Base-by-base conservation (phyloP, 2,888 invertebrate genomes). In the Parapristionchus giblindavisi region DNA sequence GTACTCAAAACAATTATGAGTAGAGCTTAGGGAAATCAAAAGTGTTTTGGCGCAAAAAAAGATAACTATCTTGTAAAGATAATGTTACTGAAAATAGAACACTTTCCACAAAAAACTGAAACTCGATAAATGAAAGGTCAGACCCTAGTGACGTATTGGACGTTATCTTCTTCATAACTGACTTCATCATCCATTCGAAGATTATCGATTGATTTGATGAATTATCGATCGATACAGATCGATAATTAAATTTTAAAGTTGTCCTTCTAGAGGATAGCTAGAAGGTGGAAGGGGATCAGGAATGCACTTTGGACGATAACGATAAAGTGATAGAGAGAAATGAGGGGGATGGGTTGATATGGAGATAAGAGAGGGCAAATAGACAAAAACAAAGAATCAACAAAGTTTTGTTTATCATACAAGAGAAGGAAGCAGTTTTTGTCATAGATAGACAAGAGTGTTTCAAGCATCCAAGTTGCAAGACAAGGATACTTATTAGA, bases 261-360 rank as follows among this genome's bases (percentile, higher is more conserved):
- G 36, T 36, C 29, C 63, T 65, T 65, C 63, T 65, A 65, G 63
- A 65, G 43, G 63, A 40, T 65, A 43, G 63, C 63, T 65, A 65
- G 63, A 65, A 65, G 63, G 29, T 17, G 5, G 56, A 21, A 21
- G 24, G 40, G 63, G 29, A 14, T 27, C 34, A 29, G 60, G 60
- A 34, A 29, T 40, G 38, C n/a, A 43, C 63, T 3, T 38, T 63
- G 63, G 29, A 17, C 3, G 61, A 14, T 24, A 21, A n/a, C 38
- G 34, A 6, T n/a, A 27, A 61, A 61, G 43, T 63, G 40, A 40
- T 63, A 40, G 63, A 8, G 43, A 43, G 43, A 43, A 17, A 43
- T 29, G 27, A 29, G 40, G 63, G 14, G 40, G 63, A 63, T 63
- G 2, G 14, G 21, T 24, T 24, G 56, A 56, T 6, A n/a, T 27